phyloP scores from a whole-genome alignment of 2,888 invertebrate species.

The Abrostola tripartita region DNA sequence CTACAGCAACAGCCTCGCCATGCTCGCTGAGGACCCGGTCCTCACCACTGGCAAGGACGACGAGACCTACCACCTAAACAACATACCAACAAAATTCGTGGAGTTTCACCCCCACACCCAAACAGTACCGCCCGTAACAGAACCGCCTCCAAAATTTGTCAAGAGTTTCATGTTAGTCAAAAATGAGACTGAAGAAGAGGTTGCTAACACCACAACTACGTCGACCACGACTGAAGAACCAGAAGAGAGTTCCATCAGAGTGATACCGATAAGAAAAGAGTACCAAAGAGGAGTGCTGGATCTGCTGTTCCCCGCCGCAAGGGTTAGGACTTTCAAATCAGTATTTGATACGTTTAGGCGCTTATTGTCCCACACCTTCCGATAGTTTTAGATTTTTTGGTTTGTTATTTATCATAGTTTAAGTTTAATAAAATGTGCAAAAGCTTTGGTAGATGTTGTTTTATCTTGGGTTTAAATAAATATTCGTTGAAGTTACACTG shows the following conservation, averaged over 20 bases:
- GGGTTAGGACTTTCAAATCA: constrained; percentile 73
- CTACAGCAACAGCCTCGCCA: constrained; percentile 60
- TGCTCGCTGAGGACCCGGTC: constrained; percentile 53
- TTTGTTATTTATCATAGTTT: constrained; percentile 12
- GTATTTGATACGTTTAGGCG: constrained; percentile 70
- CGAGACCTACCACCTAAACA: constrained; percentile 54
- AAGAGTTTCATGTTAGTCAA: constrained; percentile 35
- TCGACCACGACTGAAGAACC: constrained; percentile 52
- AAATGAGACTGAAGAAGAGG: constrained; percentile 12
- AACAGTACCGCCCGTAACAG: constrained; percentile 17
- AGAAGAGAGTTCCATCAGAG: constrained; percentile 49
- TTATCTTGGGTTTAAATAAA: too few species aligned
- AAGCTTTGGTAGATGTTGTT: constrained; percentile 2
- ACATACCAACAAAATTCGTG: constrained; percentile 54
- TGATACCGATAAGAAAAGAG: constrained; percentile 59
- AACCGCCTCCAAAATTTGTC: constrained; percentile 53
- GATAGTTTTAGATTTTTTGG: constrained; percentile 14
- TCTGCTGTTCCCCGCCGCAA: constrained; percentile 70
- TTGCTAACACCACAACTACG: background rate
- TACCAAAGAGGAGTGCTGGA: constrained; percentile 73
- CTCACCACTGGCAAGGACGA: constrained; percentile 49
- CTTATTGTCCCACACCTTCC: constrained; percentile 71
- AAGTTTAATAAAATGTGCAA: constrained; percentile 30
- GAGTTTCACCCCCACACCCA: constrained; percentile 59
- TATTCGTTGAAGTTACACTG: too few species aligned